phyloP scores from a whole-genome alignment of 2,113 vertebrate species.

The Sapajus apella region DNA sequence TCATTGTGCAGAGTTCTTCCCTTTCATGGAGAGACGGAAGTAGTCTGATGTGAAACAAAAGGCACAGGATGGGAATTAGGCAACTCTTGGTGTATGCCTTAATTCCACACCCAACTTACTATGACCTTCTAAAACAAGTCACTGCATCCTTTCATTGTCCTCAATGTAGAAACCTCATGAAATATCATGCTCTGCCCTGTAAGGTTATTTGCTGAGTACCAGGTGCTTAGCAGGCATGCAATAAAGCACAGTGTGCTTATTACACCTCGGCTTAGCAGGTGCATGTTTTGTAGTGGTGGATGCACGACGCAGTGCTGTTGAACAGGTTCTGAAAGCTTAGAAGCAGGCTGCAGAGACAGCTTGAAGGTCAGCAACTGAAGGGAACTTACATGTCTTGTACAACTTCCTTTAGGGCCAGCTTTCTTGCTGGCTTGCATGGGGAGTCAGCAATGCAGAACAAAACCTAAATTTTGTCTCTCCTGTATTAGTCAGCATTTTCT shows the following conservation, averaged over 20 bases:
- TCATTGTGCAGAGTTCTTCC: neutral
- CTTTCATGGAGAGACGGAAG: neutral
- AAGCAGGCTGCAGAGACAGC: neutral
- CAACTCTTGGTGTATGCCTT: neutral
- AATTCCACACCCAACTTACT: neutral
- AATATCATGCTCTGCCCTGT: accelerated
- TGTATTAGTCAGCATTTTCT: no score
- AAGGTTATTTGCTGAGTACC: neutral
- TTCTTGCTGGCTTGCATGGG: neutral
- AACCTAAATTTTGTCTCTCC: neutral
- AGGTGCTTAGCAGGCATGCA: neutral
- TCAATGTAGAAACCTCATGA: neutral
- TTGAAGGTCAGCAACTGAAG: neutral
- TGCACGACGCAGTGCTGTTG: no score
- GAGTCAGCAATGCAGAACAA: neutral
- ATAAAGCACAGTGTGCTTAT: accelerated
- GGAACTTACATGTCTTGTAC: neutral
- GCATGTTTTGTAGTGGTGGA: neutral
- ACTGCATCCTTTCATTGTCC: neutral
- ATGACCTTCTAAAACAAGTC: neutral
- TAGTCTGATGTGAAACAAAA: neutral
- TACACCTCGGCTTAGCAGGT: neutral
- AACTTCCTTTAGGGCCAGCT: neutral
- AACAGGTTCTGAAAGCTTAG: neutral
- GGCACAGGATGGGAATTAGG: neutral